A percentile compares a stretch with the other conserved stretches of the same genome.
These are phyloP conservation scores for Sitta carolinensis DNA, from an alignment of 2,797 vertebrate species.

Conservation along the genomic window DNA sequence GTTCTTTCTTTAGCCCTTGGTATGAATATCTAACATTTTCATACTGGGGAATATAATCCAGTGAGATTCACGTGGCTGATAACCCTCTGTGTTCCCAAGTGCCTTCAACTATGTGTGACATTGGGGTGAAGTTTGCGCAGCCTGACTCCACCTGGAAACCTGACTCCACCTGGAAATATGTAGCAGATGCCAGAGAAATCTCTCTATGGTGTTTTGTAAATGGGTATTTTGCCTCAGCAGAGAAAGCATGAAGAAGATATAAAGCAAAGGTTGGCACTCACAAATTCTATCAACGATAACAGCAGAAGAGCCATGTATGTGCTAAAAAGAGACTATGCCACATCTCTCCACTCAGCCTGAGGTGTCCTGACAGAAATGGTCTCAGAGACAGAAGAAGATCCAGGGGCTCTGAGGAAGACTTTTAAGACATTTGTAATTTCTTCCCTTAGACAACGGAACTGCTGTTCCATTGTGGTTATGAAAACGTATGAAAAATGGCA, in stretches of 20 bases:
- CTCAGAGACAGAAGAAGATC: not conserved
- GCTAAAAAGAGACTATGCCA: not conserved
- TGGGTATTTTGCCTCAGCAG: not conserved
- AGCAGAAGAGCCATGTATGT: not conserved
- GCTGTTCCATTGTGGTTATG: not conserved
- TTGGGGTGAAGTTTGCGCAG: not conserved
- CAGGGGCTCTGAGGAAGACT: not conserved
- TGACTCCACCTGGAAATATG: not conserved
- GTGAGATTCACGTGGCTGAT: not conserved
- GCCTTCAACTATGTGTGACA: rapidly evolving
- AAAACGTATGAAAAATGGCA: not conserved
- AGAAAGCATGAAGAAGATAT: not conserved
- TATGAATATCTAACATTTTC: not conserved
- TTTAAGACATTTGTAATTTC: not conserved
- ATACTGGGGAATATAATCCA: not conserved
- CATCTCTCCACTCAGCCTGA: not conserved
- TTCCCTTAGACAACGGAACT: not conserved
- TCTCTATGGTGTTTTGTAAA: not conserved
- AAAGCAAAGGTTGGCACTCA: not conserved
- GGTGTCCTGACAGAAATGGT: not conserved
- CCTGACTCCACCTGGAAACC: not conserved
- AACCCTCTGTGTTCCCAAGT: not conserved
- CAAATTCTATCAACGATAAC: rapidly evolving
- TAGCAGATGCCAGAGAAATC: not conserved
- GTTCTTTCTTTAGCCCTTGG: slow-evolving; percentile 2